phyloP scores from a whole-genome alignment of 2,113 vertebrate species.

The Onychostruthus taczanowskii region DNA sequence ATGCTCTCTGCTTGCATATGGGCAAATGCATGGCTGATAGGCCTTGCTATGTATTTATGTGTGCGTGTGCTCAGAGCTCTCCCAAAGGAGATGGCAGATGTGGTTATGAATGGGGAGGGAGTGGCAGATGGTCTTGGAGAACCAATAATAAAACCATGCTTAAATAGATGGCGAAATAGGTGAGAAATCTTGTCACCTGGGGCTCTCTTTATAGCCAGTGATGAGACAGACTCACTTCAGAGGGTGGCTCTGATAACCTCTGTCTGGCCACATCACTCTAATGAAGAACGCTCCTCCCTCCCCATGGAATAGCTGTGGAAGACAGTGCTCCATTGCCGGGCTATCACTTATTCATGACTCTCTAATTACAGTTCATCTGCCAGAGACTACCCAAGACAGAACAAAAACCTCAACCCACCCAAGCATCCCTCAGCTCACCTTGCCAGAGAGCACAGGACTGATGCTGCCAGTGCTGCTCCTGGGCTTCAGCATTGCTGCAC shows the following conservation, averaged over 20 bases:
- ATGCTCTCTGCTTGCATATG: neutral
- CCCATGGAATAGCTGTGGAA: neutral
- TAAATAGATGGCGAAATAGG: conserved; percentile 23
- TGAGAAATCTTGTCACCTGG: conserved; percentile 16
- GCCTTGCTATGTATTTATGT: neutral
- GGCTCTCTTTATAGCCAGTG: neutral
- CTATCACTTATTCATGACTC: conserved; percentile 24
- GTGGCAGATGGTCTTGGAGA: conserved; percentile 32
- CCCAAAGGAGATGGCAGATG: conserved; percentile 15
- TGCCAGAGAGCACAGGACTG: fast-evolving
- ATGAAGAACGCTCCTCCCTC: neutral
- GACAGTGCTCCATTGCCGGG: fast-evolving
- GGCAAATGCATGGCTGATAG: neutral
- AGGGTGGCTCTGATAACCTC: neutral
- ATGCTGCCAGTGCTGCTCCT: neutral
- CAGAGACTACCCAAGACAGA: neutral
- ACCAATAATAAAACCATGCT: neutral
- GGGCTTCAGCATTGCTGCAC: neutral
- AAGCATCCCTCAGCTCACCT: neutral
- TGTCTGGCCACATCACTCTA: neutral
- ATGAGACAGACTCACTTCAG: neutral
- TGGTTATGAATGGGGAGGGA: neutral
- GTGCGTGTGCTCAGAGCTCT: neutral
- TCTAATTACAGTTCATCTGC: neutral
- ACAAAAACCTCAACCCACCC: neutral